phyloP scores from a whole-genome alignment of 2,888 invertebrate genomes.

The Halictus quadricinctus region DNA sequence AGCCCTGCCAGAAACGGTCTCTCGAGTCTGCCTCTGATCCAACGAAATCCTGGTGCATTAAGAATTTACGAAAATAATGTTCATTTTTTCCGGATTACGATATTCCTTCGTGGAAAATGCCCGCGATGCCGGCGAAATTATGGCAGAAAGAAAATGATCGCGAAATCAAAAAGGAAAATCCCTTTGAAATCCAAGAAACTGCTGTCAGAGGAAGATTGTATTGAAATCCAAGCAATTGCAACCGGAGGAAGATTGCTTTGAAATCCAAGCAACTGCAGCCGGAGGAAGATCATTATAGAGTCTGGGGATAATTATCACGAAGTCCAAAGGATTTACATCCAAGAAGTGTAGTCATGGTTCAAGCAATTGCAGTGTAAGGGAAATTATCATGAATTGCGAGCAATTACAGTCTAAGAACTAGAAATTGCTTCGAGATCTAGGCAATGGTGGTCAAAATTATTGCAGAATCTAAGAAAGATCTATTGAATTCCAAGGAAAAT shows the following conservation, averaged over 20 bases:
- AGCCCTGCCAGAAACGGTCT: conserved; percentile 11
- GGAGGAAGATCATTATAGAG: background rate
- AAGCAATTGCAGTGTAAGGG: background rate
- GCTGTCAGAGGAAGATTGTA: background rate
- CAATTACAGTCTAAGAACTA: background rate
- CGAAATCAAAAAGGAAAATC: background rate
- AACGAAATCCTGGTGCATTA: background rate
- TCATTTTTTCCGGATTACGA: background rate
- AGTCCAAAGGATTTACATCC: background rate
- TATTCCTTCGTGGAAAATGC: background rate
- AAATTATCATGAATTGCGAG: background rate
- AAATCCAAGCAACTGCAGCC: background rate
- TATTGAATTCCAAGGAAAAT: background rate
- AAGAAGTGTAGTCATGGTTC: background rate
- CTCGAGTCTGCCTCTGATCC: background rate
- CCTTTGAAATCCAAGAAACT: background rate
- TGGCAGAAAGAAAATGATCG: background rate
- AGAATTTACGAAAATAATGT: background rate
- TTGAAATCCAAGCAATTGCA: background rate
- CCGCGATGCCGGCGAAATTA: no score
- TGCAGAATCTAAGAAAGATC: background rate
- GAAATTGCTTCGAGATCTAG: background rate
- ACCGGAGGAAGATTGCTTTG: background rate
- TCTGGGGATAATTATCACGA: background rate
- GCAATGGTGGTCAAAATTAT: background rate